These are phyloP conservation scores for Megalonaias nervosa DNA, from an alignment of 1,140 invertebrate genomes.

Conservation along the genomic window DNA sequence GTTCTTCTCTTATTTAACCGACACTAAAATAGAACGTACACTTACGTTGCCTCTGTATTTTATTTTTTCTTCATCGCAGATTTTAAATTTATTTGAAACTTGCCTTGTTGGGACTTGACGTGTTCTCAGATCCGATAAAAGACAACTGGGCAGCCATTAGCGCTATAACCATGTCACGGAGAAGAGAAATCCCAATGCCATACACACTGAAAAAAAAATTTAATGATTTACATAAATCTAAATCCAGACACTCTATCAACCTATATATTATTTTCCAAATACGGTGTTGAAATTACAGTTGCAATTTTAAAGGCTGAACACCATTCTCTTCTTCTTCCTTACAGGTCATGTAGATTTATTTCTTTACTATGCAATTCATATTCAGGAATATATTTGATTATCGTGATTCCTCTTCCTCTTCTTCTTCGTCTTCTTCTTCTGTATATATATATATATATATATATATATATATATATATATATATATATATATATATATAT, in stretches of 20 bases:
- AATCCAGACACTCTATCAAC: neutral
- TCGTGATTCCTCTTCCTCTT: too few relatives aligned
- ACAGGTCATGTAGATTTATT: too few relatives aligned
- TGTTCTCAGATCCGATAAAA: constrained; percentile 29
- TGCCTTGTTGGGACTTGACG: constrained; percentile 14
- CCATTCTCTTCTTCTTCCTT: too few relatives aligned
- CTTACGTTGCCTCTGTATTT: neutral
- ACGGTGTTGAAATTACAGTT: neutral
- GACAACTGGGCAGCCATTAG: constrained; percentile 32
- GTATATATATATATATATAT: too few relatives aligned
- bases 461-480: too few relatives aligned
- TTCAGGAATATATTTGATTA: too few relatives aligned
- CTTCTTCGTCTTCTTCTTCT: too few relatives aligned
- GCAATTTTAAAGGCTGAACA: too few relatives aligned
- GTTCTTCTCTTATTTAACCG: neutral
- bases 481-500: too few relatives aligned
- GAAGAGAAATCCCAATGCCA: constrained; percentile 22
- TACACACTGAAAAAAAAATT: neutral
- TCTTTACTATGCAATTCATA: too few relatives aligned
- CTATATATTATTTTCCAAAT: neutral
- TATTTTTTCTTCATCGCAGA: neutral
- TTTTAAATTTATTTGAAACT: neutral
- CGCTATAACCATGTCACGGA: constrained; percentile 20
- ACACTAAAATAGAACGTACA: neutral
- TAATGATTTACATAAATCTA: neutral